Evolutionary conservation across 2,113 vertebrate species (phyloP).

Genomic region (Tenebrosternarchus preto): DNA sequence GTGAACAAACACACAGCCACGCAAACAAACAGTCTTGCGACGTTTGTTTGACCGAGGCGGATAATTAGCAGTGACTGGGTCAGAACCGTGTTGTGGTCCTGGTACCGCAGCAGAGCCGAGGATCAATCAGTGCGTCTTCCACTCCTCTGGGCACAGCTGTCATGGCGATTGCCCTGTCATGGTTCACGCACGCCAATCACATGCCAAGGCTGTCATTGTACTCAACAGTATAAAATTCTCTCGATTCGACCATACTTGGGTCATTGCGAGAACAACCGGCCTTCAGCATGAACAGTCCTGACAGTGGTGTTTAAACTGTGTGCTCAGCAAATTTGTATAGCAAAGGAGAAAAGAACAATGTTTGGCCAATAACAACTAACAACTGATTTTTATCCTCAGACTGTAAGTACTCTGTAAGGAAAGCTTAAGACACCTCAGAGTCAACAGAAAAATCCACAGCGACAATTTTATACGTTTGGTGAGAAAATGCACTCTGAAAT

Average conservation of each 20-base stretch:
- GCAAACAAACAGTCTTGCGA: too few species aligned
- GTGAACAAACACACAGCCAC: background rate
- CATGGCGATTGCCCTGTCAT: too few species aligned
- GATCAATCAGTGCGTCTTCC: too few species aligned
- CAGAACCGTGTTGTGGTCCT: too few species aligned
- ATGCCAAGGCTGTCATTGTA: background rate
- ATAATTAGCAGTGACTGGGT: too few species aligned
- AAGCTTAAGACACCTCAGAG: background rate
- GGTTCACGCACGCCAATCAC: background rate
- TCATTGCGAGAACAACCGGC: background rate
- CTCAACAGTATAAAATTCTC: conserved; percentile 5
- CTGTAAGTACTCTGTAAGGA: conserved; percentile 40
- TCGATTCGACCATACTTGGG: background rate
- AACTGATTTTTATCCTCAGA: conserved; percentile 7
- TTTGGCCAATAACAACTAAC: background rate
- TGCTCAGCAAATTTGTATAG: background rate
- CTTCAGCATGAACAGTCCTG: background rate
- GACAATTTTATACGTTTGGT: too few species aligned
- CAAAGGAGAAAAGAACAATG: background rate
- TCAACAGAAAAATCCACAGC: background rate
- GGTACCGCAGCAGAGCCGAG: too few species aligned
- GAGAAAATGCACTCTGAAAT: too few species aligned
- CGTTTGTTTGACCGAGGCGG: too few species aligned
- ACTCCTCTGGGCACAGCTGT: background rate
- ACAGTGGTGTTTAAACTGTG: background rate